Base-by-base conservation (phyloP, 2,113 vertebrate species). In the Lagopus muta region DNA sequence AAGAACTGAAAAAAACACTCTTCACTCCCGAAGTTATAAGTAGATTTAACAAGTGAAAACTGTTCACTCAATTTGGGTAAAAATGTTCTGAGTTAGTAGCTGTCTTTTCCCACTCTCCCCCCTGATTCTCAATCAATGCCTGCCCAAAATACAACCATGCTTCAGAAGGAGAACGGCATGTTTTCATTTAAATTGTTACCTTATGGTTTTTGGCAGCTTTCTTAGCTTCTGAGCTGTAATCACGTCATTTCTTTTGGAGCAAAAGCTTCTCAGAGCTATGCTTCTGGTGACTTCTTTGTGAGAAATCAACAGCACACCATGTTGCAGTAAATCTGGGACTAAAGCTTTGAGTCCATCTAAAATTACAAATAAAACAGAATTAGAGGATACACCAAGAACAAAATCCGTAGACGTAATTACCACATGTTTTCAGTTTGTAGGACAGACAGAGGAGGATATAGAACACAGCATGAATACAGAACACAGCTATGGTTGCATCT, bases 281-380 rank as follows among this genome's bases (percentile, higher is more conserved):
- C 48, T 93, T 90, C 43, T 89, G 48, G 82, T 8, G 5, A 52
- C 11, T 84, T 92, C 77, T 83, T 57, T 76, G 47, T 57, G 17
- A 85, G 57, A 76, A 64, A 80, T 61, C 62, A 93, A 36, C 65
- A 86, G 84, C 74, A 88, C 43, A 61, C 32, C 57, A 36, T 22
- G 47, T 58, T 45, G 36, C 74, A 66, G 34, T 84, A 92, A 84
- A 89, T 62, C 71, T 66, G 61, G 52, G 77, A 38, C 38, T 64
- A 19, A 36, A 69, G 47, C 32, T 92, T 48, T 40, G 61, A 86
- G 90, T 62, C 79, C 36, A 32, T 54, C 81, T 87, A 78, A 89
- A 92, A 87, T 58, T 65, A 76, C 86, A 89, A 95, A 90, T 81
- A 62, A 89, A 95, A 74, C 24, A 69, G 61, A 81, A 48, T 82